Base-by-base conservation (phyloP, 2,797 vertebrate genomes). In the Fundulus diaphanus region DNA sequence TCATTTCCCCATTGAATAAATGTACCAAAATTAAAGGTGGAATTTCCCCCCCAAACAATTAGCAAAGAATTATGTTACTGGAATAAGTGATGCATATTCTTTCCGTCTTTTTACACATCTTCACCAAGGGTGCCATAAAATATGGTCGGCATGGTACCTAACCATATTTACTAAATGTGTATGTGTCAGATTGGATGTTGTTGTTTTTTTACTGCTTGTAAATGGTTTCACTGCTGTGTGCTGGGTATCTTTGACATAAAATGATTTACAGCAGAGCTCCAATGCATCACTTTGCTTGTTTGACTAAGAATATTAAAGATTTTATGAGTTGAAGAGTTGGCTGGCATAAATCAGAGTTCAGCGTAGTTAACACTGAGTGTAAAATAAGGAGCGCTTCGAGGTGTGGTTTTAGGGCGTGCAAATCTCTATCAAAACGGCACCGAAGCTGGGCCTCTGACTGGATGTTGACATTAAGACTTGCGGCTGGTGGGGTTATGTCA, bases 321-420 rank as follows among this genome's bases (percentile, higher is more conserved):
- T 77, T 74, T 72, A 70, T 51, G 27, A 81, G 70, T 68, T 75
- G 63, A 83, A 81, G 51, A 68, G 68, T 24, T 76, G 80, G 74
- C 72, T 59, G 77, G 70, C 72, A 74, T 82, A 79, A 83, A 79
- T 89, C 70, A 77, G 48, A 75, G 42, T 59, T 81, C 7, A 51
- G 31, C 52, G 29, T 72, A 59, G 49, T 84, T 86, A 61, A 82
- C 87, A 81, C 69, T 3, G 79, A 82, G 71, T 63, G 59, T 48
- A 76, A 88, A 87, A 88, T 87, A 81, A 79, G 54, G 48, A 0
- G 66, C 15, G 8, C 85, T 72, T 79, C 3, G 24, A 69, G 84
- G 85, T 54, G 83, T 85, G 87, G 85, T 84, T 84, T 82, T 22
- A 80, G 82, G 87, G 84, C 24, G 77, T 85, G 77, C 83, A 80